Evolutionary conservation across 2,113 vertebrate species (phyloP).

Genomic region (Phrynosoma blainvillii): DNA sequence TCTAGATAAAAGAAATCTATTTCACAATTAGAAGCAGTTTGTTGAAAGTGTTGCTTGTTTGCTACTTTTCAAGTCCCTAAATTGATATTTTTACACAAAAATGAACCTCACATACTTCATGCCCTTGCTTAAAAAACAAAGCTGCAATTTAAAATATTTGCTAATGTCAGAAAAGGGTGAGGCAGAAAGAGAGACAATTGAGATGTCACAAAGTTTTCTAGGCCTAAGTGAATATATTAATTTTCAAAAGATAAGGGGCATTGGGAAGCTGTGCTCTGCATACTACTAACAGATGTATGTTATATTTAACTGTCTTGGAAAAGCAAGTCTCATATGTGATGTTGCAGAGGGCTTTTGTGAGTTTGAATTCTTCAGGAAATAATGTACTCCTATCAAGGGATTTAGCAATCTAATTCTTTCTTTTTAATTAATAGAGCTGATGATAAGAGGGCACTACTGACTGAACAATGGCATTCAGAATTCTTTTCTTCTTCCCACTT

Average conservation of each 20-base stretch:
- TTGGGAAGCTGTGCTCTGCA: slow-evolving; percentile 22
- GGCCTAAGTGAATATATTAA: slow-evolving; percentile 20
- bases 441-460: not conserved
- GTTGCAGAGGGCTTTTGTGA: slow-evolving; percentile 40
- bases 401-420: slow-evolving; percentile 46
- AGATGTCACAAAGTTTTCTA: slow-evolving; percentile 14
- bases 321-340: slow-evolving; percentile 40
- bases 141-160: not conserved
- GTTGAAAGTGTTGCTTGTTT: not conserved
- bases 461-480: slow-evolving; percentile 2
- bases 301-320: slow-evolving; percentile 47
- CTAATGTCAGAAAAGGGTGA: not conserved
- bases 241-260: slow-evolving; percentile 47
- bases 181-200: slow-evolving; percentile 15
- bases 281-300: not conserved
- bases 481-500: slow-evolving; percentile 9
- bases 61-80: not conserved
- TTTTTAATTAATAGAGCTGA: slow-evolving; percentile 50
- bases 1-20: not conserved
- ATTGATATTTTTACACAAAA: not conserved
- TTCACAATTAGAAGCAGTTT: not conserved
- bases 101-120: not conserved
- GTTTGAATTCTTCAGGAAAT: slow-evolving; percentile 60
- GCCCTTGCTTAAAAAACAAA: too few species aligned
- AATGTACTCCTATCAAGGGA: slow-evolving; percentile 55